Conservation (phyloP, 2,888 invertebrate species). For the Meghimatium bilineatum region DNA sequence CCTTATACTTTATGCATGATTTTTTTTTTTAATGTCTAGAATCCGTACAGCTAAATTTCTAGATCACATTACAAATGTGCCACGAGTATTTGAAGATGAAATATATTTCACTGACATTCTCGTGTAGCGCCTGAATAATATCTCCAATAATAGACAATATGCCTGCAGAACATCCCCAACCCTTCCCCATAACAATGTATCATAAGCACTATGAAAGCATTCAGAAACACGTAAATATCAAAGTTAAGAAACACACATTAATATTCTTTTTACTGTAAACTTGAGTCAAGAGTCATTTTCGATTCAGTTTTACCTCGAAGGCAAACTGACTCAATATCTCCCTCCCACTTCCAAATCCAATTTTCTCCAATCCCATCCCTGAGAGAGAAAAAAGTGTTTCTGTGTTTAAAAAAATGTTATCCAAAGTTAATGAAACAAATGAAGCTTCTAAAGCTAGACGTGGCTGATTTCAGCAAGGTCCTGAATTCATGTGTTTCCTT, state of each 20-base stretch:
- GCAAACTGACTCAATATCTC: background rate
- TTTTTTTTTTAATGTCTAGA: no score
- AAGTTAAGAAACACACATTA: background rate
- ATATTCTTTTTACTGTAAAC: background rate
- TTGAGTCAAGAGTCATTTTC: background rate
- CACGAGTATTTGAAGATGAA: no score
- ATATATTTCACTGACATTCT: no score
- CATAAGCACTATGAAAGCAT: background rate
- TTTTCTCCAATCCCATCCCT: no score
- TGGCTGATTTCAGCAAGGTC: background rate
- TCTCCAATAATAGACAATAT: background rate
- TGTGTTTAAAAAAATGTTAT: background rate
- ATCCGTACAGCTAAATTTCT: no score
- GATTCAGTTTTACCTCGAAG: background rate
- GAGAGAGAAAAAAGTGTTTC: background rate
- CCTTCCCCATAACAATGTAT: background rate
- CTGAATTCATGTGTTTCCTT: constrained; percentile 5
- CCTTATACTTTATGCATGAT: no score
- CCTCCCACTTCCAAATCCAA: no score
- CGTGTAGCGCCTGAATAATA: background rate
- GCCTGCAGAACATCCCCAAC: background rate
- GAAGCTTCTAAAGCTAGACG: background rate
- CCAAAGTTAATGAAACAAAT: background rate
- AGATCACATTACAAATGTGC: no score
- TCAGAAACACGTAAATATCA: background rate